Evolutionary conservation across 1,140 invertebrate species (phyloP), one percentile per base, ranked within the genome.

Genomic region (Trichogramma pretiosum): DNA sequence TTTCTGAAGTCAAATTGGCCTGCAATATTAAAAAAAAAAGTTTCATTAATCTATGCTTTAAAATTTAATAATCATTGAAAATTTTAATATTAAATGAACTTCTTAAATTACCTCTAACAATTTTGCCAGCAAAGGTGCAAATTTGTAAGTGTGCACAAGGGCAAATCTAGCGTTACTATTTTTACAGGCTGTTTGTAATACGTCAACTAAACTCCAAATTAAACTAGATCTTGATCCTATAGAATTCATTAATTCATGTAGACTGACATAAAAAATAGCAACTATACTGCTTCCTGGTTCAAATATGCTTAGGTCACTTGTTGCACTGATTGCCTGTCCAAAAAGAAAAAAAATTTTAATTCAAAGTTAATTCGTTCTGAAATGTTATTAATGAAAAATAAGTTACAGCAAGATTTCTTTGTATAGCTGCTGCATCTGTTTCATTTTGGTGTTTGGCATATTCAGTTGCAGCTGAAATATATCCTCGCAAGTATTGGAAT

Each of bases 141-240:
- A 85, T 68, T 80, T 80, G 53, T 82, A 84, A 3, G 76, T 82
- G 46, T 83, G 76, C 23, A 80, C 79, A 0, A 85, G 63, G 14
- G 74, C 74, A 57, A 77, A 63, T 54, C 76, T 72, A 16, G 79
- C 76, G 46, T 68, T 69, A 5, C 72, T 58, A 61, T 83, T 82
- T 35, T 73, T 75, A 48, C 76, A 77, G 17, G 75, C 77, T 43
- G 74, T 73, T 49, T 77, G 64, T 26, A 85, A 61, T 26, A 82
- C 78, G 16, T 78, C 75, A 0, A 84, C 67, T 5, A 75, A 75
- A 35, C 69, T 74, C 81, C 82, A 84, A 21, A 65, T 62, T 22
- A 69, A 58, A 13, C 57, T 61, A 0, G 60, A 60, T 41, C 58
- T 62, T 11, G 62, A 62, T 46, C 55, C 62, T 24, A 64, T 53